These are phyloP conservation scores for Dromaius novaehollandiae DNA, from an alignment of 2,113 vertebrate genomes.

Conservation along the genomic window DNA sequence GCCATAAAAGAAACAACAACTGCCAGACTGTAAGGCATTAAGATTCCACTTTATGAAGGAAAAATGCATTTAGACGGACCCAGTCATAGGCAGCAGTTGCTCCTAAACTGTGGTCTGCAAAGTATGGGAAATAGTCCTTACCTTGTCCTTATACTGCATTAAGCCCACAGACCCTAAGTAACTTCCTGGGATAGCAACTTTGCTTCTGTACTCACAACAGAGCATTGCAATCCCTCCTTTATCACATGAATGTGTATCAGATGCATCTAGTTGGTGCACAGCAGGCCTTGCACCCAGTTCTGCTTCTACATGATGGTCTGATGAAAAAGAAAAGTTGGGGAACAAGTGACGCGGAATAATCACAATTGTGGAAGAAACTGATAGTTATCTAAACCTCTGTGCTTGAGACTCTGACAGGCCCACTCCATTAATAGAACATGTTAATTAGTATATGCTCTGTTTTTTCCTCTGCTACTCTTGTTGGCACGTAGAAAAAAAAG, in stretches of 20 bases:
- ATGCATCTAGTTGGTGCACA: neutral
- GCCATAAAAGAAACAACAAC: neutral
- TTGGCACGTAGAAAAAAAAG: neutral
- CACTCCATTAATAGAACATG: constrained; percentile 19
- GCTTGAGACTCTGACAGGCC: neutral
- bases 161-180: neutral
- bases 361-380: neutral
- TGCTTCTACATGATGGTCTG: neutral
- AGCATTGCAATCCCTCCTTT: neutral
- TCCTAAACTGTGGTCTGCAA: neutral
- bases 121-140: neutral
- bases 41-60: neutral
- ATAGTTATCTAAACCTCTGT: neutral
- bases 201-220: neutral
- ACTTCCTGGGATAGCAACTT: neutral
- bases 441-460: constrained; percentile 43
- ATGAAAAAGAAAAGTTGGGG: neutral
- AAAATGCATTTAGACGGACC: neutral
- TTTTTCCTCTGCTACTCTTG: constrained; percentile 36
- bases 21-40: neutral
- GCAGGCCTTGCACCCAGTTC: neutral
- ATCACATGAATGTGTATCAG: rapidly evolving
- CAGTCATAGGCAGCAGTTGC: neutral
- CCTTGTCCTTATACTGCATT: neutral
- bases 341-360: constrained; percentile 1